Conservation (phyloP, 1,140 invertebrate species). For the Rhagoletis zephyria region DNA sequence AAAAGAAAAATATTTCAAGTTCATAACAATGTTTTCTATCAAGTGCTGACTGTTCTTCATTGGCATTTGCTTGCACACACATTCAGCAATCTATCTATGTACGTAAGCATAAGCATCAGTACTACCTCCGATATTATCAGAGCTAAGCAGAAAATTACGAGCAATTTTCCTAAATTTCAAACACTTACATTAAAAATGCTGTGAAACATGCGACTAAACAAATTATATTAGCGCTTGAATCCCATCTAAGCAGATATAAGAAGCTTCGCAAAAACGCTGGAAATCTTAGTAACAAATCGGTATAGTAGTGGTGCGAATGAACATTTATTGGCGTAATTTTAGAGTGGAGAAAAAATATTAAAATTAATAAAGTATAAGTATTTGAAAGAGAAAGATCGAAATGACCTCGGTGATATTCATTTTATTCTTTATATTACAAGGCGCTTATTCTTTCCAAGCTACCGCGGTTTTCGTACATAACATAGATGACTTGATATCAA, state of each 20-base stretch:
- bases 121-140: not conserved
- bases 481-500: slow-evolving; percentile 47
- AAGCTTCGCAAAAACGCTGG: not conserved
- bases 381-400: not conserved
- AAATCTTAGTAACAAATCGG: not conserved
- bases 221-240: not conserved
- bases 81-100: not conserved
- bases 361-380: not conserved
- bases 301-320: not conserved
- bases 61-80: not conserved
- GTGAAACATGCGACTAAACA: not conserved
- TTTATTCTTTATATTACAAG: not conserved
- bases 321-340: not conserved
- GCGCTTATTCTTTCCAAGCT: not conserved
- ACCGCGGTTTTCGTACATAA: not conserved
- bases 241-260: not conserved
- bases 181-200: not conserved
- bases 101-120: not conserved
- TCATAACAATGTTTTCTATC: not conserved
- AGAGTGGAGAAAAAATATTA: not conserved
- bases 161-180: slow-evolving; percentile 3
- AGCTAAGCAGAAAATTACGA: not conserved
- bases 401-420: not conserved
- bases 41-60: not conserved
- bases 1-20: too few relatives aligned